A percentile compares a stretch with the other conserved stretches of the same genome.
Conservation (phyloP, 2,888 invertebrate genomes). For the Tryphoninae sp. region DNA sequence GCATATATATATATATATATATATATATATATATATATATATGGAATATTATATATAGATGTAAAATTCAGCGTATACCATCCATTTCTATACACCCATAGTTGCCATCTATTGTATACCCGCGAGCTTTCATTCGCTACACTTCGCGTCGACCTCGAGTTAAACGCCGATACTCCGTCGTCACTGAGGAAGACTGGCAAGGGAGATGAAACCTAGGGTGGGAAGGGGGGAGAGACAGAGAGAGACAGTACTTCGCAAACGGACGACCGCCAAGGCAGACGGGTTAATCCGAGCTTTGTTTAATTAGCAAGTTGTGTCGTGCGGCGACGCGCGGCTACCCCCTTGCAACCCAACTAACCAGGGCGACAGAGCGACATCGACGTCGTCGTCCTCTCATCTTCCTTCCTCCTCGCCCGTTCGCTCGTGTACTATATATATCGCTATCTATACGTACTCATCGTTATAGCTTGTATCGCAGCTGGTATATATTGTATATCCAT, state of each 20-base stretch:
- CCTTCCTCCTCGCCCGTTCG: conserved; percentile 2
- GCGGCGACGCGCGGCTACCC: conserved; percentile 43
- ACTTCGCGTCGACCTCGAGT: conserved; percentile 15
- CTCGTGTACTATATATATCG: not conserved
- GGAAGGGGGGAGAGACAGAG: conserved; percentile 26
- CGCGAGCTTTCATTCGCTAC: not conserved
- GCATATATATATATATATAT: not conserved
- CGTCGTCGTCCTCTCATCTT: conserved; percentile 39
- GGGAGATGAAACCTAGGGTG: conserved; percentile 7
- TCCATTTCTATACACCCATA: not conserved
- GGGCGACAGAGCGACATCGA: conserved; percentile 35
- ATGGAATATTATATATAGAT: too few species aligned
- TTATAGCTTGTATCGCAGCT: not conserved
- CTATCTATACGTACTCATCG: not conserved
- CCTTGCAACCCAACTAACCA: conserved; percentile 1
- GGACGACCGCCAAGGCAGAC: conserved; percentile 59
- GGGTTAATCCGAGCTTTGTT: conserved; percentile 66
- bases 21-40: not conserved
- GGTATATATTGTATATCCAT: conserved; percentile 2
- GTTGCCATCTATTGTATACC: not conserved
- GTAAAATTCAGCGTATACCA: too few species aligned
- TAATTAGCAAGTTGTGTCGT: conserved; percentile 67
- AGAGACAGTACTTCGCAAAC: conserved; percentile 56
- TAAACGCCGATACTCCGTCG: conserved; percentile 43
- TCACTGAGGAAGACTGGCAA: not conserved